Percentiles rank a stretch among this genome's conserved stretches.
These are phyloP conservation scores for Drosophila kanapiae DNA, from an alignment of 1,140 invertebrate species.

Conservation along the genomic window DNA sequence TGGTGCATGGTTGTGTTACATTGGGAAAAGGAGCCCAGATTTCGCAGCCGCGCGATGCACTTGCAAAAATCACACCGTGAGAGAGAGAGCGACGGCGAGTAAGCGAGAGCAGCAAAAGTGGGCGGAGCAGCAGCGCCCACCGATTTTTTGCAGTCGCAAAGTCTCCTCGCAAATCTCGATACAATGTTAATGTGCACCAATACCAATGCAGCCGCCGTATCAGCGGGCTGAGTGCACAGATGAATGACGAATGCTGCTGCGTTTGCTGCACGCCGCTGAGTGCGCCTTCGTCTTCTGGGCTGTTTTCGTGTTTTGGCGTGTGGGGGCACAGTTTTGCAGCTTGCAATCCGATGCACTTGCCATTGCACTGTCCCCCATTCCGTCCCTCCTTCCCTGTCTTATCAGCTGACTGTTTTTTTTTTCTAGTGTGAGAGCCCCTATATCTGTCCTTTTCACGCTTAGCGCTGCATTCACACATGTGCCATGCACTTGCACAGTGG, in stretches of 20 bases:
- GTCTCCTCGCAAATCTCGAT: constrained; percentile 43
- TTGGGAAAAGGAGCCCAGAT: constrained; percentile 85
- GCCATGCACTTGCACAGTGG: constrained; percentile 59
- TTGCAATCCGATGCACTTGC: constrained; percentile 54
- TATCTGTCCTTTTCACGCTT: constrained; percentile 19
- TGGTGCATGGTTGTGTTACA: constrained; percentile 85
- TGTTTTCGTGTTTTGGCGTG: constrained; percentile 72
- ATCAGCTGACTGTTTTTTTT: background rate
- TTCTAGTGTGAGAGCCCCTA: background rate
- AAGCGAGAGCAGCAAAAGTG: constrained; percentile 30
- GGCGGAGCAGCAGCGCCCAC: constrained; percentile 70
- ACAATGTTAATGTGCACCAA: constrained; percentile 37
- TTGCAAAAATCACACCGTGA: constrained; percentile 41
- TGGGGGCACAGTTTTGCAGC: constrained; percentile 57
- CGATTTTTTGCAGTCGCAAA: constrained; percentile 55
- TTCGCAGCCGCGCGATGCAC: constrained; percentile 72
- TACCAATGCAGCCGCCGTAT: constrained; percentile 8
- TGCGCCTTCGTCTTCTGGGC: constrained; percentile 72
- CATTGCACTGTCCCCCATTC: background rate
- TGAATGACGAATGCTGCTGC: constrained; percentile 41
- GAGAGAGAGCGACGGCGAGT: constrained; percentile 21
- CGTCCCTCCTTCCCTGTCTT: background rate
- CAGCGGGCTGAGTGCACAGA: constrained; percentile 11
- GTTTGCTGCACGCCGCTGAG: constrained; percentile 69
- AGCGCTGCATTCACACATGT: constrained; percentile 25